Evolutionary conservation across 2,888 invertebrate genomes (phyloP).

Genomic region (Drosophila birchii): DNA sequence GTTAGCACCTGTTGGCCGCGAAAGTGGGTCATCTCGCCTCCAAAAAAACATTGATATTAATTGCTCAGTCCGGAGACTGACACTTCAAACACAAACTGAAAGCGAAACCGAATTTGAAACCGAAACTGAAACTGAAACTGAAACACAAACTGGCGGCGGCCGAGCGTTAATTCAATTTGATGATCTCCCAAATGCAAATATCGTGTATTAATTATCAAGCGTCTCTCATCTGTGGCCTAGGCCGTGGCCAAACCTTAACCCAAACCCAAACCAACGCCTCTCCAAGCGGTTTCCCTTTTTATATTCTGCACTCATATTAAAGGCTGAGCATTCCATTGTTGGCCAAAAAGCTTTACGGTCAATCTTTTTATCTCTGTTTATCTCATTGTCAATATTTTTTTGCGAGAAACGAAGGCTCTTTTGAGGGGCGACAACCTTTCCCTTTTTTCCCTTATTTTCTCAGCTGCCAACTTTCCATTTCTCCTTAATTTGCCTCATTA

Average conservation of each 20-base stretch:
- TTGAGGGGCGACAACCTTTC: slow-evolving; percentile 46
- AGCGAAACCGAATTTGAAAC: slow-evolving; percentile 29
- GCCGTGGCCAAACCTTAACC: slow-evolving; percentile 51
- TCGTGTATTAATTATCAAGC: slow-evolving; percentile 69
- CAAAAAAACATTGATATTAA: slow-evolving; percentile 66
- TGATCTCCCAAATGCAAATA: slow-evolving; percentile 73
- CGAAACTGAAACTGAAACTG: slow-evolving; percentile 18
- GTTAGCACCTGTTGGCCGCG: slow-evolving; percentile 65
- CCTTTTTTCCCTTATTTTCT: slow-evolving; percentile 29
- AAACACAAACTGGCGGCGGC: slow-evolving; percentile 33
- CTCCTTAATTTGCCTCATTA: slow-evolving; percentile 17
- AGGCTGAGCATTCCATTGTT: slow-evolving; percentile 63
- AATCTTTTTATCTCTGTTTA: slow-evolving; percentile 52
- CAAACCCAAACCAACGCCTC: slow-evolving; percentile 53
- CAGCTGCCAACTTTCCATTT: slow-evolving; percentile 36
- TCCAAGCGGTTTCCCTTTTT: slow-evolving; percentile 47
- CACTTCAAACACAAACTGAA: slow-evolving; percentile 16
- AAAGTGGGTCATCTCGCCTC: slow-evolving; percentile 68
- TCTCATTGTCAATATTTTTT: slow-evolving; percentile 34
- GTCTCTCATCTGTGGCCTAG: slow-evolving; percentile 41
- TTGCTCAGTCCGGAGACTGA: slow-evolving; percentile 48
- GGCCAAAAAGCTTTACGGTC: slow-evolving; percentile 52
- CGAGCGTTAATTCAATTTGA: slow-evolving; percentile 73
- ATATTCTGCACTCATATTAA: slow-evolving; percentile 52
- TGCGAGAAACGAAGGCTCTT: slow-evolving; percentile 25